phyloP scores from a whole-genome alignment of 2,888 invertebrate species.

The Pardosa pseudoannulata region DNA sequence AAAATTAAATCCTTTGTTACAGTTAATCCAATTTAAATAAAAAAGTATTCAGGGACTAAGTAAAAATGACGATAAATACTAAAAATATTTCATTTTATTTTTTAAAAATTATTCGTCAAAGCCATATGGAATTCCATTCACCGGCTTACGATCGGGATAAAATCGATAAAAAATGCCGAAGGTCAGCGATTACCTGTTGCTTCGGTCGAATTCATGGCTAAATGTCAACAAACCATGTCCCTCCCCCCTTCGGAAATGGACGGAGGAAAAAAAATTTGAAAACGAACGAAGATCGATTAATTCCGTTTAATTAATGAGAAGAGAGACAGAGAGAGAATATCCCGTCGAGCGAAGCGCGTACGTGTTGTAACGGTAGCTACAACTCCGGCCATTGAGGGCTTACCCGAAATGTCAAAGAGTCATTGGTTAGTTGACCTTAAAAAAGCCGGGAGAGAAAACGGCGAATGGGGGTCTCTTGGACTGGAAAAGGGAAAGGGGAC shows the following conservation, averaged over 20 bases:
- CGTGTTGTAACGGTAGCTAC: background rate
- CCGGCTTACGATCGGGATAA: background rate
- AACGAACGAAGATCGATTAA: background rate
- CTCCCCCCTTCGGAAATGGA: background rate
- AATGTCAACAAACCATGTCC: slow-evolving; percentile 10
- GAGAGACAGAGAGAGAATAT: background rate
- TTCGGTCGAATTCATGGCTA: background rate
- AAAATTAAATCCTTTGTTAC: too few species aligned
- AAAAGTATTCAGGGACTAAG: too few species aligned
- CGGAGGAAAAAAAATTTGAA: background rate
- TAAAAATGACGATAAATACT: too few species aligned
- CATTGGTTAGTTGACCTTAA: slow-evolving; percentile 36
- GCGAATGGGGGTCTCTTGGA: too few species aligned
- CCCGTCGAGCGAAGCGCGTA: too few species aligned
- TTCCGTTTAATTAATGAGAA: background rate
- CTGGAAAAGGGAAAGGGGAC: background rate
- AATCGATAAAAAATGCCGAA: background rate
- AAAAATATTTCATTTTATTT: too few species aligned
- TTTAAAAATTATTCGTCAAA: background rate
- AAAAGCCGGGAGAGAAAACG: background rate
- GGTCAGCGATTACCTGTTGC: slow-evolving; percentile 8
- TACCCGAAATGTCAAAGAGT: slow-evolving; percentile 66
- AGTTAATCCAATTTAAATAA: too few species aligned
- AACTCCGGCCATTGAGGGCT: slow-evolving; percentile 48
- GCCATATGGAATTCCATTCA: slow-evolving; percentile 1